Conservation (phyloP, 2,113 vertebrate species). For the Mus musculus region DNA sequence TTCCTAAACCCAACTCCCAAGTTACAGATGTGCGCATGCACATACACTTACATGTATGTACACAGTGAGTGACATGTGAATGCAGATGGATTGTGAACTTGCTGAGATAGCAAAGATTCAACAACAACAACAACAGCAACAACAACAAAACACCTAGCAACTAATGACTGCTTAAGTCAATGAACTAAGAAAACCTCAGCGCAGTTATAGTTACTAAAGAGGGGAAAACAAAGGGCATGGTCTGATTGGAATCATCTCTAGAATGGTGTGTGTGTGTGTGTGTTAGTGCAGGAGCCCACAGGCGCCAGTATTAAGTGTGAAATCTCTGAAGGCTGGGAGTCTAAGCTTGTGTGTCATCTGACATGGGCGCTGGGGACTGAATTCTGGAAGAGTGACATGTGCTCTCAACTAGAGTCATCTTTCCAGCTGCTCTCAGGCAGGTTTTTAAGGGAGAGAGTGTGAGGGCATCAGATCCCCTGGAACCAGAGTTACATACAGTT, state of each 20-base stretch:
- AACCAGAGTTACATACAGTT: not conserved
- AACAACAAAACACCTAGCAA: not conserved
- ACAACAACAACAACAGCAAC: not conserved
- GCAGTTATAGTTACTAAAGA: constrained; percentile 19
- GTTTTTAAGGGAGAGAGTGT: not conserved
- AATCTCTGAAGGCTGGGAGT: not conserved
- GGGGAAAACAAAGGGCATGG: not conserved
- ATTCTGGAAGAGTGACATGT: not conserved
- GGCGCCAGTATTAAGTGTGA: not conserved
- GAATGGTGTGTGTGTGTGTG: not conserved
- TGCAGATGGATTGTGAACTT: not conserved
- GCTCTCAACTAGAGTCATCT: not conserved
- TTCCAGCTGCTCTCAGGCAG: not conserved
- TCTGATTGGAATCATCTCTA: constrained; percentile 22
- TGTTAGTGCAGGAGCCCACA: not conserved
- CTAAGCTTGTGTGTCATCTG: not conserved
- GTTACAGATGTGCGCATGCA: not conserved
- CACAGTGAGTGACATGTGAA: not conserved
- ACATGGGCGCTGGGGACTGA: not conserved
- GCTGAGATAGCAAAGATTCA: not conserved
- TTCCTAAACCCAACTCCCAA: not conserved
- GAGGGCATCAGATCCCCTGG: not conserved
- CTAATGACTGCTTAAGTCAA: constrained; percentile 5
- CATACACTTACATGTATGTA: not conserved
- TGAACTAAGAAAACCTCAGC: not conserved